Evolutionary conservation across 2,888 invertebrate genomes (phyloP), one percentile per base, ranked within the genome.

Genomic region (Drosophila anomalata): DNA sequence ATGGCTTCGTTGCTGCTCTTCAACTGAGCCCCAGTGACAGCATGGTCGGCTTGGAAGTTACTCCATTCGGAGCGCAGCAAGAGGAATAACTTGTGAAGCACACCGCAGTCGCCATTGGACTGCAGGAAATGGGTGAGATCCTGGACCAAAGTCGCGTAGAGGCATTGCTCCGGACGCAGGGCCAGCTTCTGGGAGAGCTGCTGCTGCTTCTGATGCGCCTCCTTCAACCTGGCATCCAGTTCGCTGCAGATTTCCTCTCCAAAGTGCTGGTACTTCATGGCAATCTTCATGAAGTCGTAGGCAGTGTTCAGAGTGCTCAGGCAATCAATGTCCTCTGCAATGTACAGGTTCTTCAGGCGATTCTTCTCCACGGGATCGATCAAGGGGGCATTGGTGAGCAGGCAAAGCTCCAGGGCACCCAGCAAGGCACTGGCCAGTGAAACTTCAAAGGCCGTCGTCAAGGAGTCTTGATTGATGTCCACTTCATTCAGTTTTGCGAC

Each of bases 311-410:
- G 90, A 9, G 92, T 92, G 11, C 93, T 92, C 36, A 95, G 93
- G 82, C 94, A 93, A 20, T 91, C 89, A 2, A 96, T 94, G 89
- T 97, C 96, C 79, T 96, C 94, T 24, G 93, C 90, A 12, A 94
- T 92, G 76, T 97, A 96, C 47, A 94, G 91, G 9, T 95, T 93
- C 91, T 96, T 96, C 0, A 97, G 90, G 0, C 94, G 93, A 74
- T 95, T 94, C 90, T 97, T 97, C 63, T 95, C 94, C 0, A 96
- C 94, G 0, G 97, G 97, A 92, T 98, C 98, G 5, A 98, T 95
- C 0, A 94, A 91, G 17, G 95, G 95, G 11, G 95, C 92, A 89
- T 94, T 93, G 0, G 94, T 93, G 86, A 94, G 93, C 4, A 95
- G 89, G 75, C 93, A 92, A 0, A 94, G 88, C 78, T 94, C 93